Evolutionary conservation across 2,113 vertebrate species (phyloP), one percentile per base, ranked within the genome.

Genomic region (Scomber colias): DNA sequence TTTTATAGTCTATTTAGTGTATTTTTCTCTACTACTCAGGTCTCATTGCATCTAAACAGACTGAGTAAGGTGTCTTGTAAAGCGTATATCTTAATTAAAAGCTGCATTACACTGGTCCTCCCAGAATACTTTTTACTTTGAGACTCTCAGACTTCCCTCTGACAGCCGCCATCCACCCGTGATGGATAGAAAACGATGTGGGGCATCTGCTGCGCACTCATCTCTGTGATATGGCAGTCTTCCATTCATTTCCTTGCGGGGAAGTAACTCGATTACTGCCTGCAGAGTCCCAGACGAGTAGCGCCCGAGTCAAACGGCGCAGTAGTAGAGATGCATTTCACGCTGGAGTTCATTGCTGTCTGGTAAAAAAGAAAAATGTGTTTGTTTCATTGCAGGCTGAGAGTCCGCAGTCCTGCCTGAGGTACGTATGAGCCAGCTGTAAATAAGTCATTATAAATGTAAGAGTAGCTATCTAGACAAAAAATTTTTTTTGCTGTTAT

Each of bases 401-500:
- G 77, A 95, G 91, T 51, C 94, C 93, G 14, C 91, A 93, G 72
- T 88, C 92, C 45, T 94, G 90, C 64, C 91, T 77, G 3, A 94
- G 92, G 95, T 95, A n/a, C 35, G 35, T 40, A 40, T 40, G 35
- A 40, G 35, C 9, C 7, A 9, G 9, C 35, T 40, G 6, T 40
- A 40, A 40, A 40, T 40, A 40, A 40, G 9, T 40, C 7, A 9
- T 40, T 40, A 8, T 40, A 9, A 40, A 40, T 40, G 7, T 7
- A 1, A 50, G 62, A 24, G 2, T 19, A 13, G 19, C 16, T 0
- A n/a, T 15, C 16, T n/a, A 13, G 16, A 11, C 27, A 15, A n/a
- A n/a, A n/a, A n/a, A 15, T 10, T 53, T 27, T 17, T 51, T 62
- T 4, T 75, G n/a, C 61, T 2, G 3, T 66, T 72, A 3, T 75